Base-by-base conservation (phyloP, 2,797 vertebrate species). In the Onychomys torridus region DNA sequence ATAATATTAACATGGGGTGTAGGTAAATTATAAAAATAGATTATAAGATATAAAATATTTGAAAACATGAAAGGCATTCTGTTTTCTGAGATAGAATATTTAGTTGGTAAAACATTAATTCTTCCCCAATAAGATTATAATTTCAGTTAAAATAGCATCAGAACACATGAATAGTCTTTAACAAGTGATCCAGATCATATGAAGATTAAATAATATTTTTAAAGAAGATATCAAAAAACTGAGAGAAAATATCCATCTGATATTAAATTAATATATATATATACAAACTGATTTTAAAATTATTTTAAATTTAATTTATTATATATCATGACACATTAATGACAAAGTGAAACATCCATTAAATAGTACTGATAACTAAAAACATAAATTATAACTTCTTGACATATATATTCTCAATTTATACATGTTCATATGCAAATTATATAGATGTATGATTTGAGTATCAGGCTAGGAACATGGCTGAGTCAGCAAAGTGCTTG, bases 171-270 rank as follows among this genome's bases (percentile, higher is more conserved):
- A 29, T 49, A 59, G 5, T 71, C 43, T 84, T 91, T 78, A 84
- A 57, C 63, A 94, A 77, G 10, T 94, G 46, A 94, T 67, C 75
- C 17, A 75, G 59, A 40, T 78, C n/a, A n/a, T 59, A 83, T 43
- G 17, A 88, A 82, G 23, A 93, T 78, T 85, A 90, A 87, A 75
- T 43, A 89, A 65, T 89, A 61, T 69, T 90, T 90, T 82, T 7
- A 87, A 82, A 76, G 37, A 67, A 37, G 34, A 65, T n/a, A 78
- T 27, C 85, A 40, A 95, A 93, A 19, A 88, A 25, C 6, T 69
- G 2, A 40, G n/a, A 88, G 85, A 71, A 92, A 79, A 77, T 52
- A 78, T 65, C 19, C 11, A 92, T 2, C 71, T 88, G n/a, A 57
- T 75, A 85, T 71, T 71, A 75, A 90, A 52, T 77, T 85, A 34